These are phyloP conservation scores for Drosophila athabasca DNA, from an alignment of 1,140 invertebrate genomes.

Conservation along the genomic window DNA sequence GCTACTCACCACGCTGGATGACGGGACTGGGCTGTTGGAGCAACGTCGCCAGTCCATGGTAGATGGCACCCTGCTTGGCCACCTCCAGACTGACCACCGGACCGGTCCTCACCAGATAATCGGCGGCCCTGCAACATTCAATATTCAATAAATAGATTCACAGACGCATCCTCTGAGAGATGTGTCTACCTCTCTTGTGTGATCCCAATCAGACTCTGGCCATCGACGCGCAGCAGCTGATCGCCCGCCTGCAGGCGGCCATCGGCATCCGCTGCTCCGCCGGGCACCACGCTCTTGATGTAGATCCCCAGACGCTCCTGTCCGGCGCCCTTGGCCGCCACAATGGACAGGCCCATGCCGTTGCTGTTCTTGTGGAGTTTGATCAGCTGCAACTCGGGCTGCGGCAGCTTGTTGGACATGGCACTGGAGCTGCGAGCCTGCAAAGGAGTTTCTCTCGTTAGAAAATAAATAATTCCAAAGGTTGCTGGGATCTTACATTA, in stretches of 20 bases:
- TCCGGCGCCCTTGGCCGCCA: conserved; percentile 91
- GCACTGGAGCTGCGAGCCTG: conserved; percentile 87
- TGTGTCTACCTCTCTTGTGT: conserved; percentile 93
- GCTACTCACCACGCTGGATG: conserved; percentile 90
- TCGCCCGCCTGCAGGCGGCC: conserved; percentile 97
- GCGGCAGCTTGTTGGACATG: conserved; percentile 83
- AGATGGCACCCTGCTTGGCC: conserved; percentile 97
- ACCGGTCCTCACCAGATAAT: conserved; percentile 97
- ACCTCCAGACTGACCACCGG: conserved; percentile 97
- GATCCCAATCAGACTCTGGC: conserved; percentile 97
- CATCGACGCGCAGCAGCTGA: conserved; percentile 98
- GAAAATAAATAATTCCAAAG: background rate
- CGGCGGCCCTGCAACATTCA: conserved; percentile 89
- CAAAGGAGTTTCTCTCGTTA: background rate
- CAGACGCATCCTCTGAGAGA: background rate
- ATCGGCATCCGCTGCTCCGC: conserved; percentile 97
- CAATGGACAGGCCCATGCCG: conserved; percentile 96
- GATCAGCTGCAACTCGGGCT: conserved; percentile 91
- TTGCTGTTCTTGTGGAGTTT: conserved; percentile 95
- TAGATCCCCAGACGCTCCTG: conserved; percentile 96
- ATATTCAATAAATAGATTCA: background rate
- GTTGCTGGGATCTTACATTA: conserved; percentile 80
- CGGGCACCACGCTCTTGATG: conserved; percentile 98
- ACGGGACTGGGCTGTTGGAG: conserved; percentile 95
- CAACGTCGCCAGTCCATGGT: conserved; percentile 97